phyloP scores from a whole-genome alignment of 2,888 invertebrate species.

The Halocaridina rubra region DNA sequence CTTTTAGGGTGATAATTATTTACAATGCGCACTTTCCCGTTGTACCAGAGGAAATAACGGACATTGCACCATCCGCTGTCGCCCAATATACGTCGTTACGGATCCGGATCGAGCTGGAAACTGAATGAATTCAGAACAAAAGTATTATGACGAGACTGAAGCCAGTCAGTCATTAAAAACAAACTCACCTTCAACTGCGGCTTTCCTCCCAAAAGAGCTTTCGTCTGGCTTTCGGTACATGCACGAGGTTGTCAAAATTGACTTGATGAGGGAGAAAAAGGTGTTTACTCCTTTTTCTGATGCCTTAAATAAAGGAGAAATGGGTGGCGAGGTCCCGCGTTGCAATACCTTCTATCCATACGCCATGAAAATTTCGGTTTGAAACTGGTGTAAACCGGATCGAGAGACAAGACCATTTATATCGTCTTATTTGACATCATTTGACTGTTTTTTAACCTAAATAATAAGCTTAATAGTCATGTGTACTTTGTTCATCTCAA shows the following conservation, averaged over 20 bases:
- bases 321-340: constrained; percentile 3
- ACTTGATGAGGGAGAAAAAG: not conserved
- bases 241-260: too few species aligned
- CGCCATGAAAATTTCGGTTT: constrained; percentile 62
- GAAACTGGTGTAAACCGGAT: constrained; percentile 64
- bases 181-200: constrained; percentile 37
- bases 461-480: too few species aligned
- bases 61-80: too few species aligned
- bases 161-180: not conserved
- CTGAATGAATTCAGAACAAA: not conserved
- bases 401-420: too few species aligned
- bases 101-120: constrained; percentile 7
- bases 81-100: too few species aligned
- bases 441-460: too few species aligned
- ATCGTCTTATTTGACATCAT: too few species aligned
- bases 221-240: constrained; percentile 35
- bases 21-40: too few species aligned
- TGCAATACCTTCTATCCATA: constrained; percentile 50
- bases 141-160: constrained; percentile 6
- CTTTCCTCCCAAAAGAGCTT: constrained; percentile 10
- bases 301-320: constrained; percentile 37
- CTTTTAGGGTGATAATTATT: too few species aligned
- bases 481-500: too few species aligned
- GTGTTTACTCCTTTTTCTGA: too few species aligned
- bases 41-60: too few species aligned